Base-by-base conservation (phyloP, 2,797 vertebrate species). In the Pterois miles region DNA sequence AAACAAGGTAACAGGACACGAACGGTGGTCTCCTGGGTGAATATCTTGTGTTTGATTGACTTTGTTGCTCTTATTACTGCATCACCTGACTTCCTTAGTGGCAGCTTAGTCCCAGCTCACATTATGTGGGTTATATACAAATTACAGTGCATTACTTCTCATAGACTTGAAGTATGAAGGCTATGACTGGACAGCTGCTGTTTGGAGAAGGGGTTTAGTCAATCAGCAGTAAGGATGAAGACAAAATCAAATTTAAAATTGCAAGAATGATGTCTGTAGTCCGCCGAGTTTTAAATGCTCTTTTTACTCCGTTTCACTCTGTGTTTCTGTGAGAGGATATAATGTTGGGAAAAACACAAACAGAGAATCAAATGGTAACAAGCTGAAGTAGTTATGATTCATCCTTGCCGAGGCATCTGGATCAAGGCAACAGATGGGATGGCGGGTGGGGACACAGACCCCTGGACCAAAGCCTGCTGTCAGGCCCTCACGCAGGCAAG, bases 371-470 rank as follows among this genome's bases (percentile, higher is more conserved):
- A 89, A 89, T 82, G 70, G 85, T 68, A 88, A 92, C 84, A 86
- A 89, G 86, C 83, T 90, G 83, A 81, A 87, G 71, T 38, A 76
- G 75, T 72, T 84, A 86, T 92, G 89, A 92, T 89, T 93, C 89
- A 93, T 91, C 71, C 72, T 86, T 90, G 76, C 88, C 75, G 76
- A 82, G 53, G 86, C 90, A 92, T 92, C 90, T 90, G 90, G 91
- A 92, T 86, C 83, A 83, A 71, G 84, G 78, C 76, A 57, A 83
- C 76, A 83, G 86, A 89, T 85, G 84, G 73, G 82, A 83, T 59
- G 64, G 70, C 56, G 77, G 86, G 56, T 77, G 84, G 82, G 81
- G 86, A 90, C 81, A 74, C 63, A 75, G 82, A 82, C 53, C 80
- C 83, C 68, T 83, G 84, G 85, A 86, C 79, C 57, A 29, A 48